A percentile compares a stretch with the other conserved stretches of the same genome.
phyloP scores from a whole-genome alignment of 2,113 vertebrate genomes.

The Melierax canorus region DNA sequence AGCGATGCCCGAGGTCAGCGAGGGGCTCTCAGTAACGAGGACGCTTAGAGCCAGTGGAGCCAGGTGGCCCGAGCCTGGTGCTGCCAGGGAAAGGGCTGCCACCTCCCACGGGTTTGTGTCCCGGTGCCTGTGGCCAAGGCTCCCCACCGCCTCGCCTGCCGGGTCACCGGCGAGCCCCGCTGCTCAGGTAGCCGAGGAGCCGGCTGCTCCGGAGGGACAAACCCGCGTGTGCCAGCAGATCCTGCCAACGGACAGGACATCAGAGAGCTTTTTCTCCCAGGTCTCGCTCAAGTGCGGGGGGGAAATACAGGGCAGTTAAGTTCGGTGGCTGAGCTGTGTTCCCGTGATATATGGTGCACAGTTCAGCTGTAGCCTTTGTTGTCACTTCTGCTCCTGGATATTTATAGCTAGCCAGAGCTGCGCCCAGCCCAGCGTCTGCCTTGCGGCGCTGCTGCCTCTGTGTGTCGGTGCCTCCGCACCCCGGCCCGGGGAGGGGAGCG shows the following conservation, averaged over 20 bases:
- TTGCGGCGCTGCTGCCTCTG: background rate
- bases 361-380: background rate
- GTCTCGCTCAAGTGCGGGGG: rapidly evolving
- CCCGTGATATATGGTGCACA: rapidly evolving
- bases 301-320: rapidly evolving
- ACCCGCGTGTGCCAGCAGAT: rapidly evolving
- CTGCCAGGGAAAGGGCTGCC: background rate
- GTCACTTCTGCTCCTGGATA: background rate
- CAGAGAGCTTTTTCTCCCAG: rapidly evolving
- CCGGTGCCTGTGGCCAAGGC: rapidly evolving
- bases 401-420: background rate
- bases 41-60: background rate
- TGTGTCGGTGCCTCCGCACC: background rate
- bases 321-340: background rate
- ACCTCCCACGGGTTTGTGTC: rapidly evolving
- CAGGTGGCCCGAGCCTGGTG: background rate
- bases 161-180: rapidly evolving
- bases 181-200: background rate
- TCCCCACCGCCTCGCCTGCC: background rate
- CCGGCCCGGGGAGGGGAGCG: background rate
- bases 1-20: rapidly evolving
- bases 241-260: rapidly evolving
- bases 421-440: background rate
- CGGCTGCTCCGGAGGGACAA: background rate
- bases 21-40: rapidly evolving